Base-by-base conservation (phyloP, 1,140 invertebrate genomes). In the Oncopeltus fasciatus region DNA sequence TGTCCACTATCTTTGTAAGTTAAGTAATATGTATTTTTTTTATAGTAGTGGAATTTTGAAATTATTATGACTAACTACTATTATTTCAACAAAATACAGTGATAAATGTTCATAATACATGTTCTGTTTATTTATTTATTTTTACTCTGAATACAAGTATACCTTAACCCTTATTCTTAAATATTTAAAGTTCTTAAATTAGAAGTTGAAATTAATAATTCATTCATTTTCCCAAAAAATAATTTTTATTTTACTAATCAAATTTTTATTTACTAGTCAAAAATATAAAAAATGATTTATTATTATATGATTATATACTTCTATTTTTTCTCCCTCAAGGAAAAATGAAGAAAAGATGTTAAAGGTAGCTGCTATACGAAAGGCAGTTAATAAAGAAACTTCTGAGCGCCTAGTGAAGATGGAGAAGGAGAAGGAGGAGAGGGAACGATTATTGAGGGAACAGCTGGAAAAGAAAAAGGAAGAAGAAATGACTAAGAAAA, bases 321-420 rank as follows among this genome's bases (percentile, higher is more conserved):
- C 5, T 38, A 8, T 38, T 38, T 14, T 38, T 38, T 8, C 14
- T 5, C 31, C n/a, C n/a, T n/a, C n/a, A n/a, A 38, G 31, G 31
- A 38, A 38, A 38, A 38, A 53, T 53, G 49, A 53, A 53, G 49
- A 53, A 27, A 53, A 53, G 26, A 53, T 53, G 49, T 24, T 53
- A 1, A 53, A 53, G 49, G 49, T 24, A 53, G 49, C 49, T 8
- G 49, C 49, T 5, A 26, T 26, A 14, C 49, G 49, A 9, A 24
- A 24, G 14, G 49, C 49, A 9, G 49, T 24, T 53, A 24, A 53
- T 24, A 53, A 53, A 53, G 49, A 53, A 53, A 53, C 21, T 18
- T 24, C 49, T 24, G 49, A 53, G 26, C 26, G 24, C 14, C 16
- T 53, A 24, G 16, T 53, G 24, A 53, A 53, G 49, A 20, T 24